phyloP scores from a whole-genome alignment of 1,140 invertebrate genomes.

The Philaenus spumarius region DNA sequence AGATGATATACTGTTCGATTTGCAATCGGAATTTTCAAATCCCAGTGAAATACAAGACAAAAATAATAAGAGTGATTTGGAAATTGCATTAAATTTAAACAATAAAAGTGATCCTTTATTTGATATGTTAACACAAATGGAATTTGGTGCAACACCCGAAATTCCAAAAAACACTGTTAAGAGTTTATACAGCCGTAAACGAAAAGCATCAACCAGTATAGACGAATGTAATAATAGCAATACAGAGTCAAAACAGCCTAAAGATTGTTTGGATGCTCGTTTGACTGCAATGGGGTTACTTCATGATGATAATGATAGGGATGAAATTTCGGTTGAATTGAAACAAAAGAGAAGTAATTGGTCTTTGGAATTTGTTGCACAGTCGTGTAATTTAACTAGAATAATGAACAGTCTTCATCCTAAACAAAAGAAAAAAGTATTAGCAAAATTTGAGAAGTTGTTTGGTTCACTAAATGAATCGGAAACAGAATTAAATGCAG shows the following conservation, averaged over 20 bases:
- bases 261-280: neutral
- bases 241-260: neutral
- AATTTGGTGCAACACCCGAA: no score
- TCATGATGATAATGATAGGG: neutral
- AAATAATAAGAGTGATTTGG: no score
- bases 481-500: neutral
- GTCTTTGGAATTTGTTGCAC: neutral
- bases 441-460: neutral
- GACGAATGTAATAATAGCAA: no score
- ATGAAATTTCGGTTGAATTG: neutral
- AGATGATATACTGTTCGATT: no score
- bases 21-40: no score
- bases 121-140: no score
- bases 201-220: no score
- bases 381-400: slow-evolving; percentile 5
- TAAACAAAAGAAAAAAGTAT: neutral
- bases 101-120: no score
- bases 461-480: neutral
- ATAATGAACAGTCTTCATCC: neutral
- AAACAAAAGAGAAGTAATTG: neutral
- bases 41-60: no score
- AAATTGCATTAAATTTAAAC: no score
- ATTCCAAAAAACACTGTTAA: no score
- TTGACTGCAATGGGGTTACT: neutral
- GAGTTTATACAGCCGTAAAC: no score